Percentiles rank a stretch among this genome's conserved stretches.
Evolutionary conservation across 2,797 vertebrate genomes (phyloP).

Genomic region (Eulemur albifrons): DNA sequence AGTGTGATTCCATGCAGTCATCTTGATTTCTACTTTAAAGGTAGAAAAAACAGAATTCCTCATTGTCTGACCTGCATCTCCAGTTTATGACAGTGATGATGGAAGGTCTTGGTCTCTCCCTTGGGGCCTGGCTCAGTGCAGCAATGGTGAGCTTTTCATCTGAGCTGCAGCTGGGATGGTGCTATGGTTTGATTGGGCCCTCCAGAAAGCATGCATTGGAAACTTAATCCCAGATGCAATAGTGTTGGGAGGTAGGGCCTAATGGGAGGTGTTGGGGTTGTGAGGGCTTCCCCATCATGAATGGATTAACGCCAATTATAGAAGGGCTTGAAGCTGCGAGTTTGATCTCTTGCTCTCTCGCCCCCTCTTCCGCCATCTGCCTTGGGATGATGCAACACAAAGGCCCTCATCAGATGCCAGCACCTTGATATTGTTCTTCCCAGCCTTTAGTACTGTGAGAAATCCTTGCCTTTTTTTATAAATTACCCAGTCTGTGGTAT

Average conservation of each 20-base stretch:
- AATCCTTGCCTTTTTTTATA: neutral
- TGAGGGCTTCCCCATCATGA: neutral
- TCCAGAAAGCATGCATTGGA: neutral
- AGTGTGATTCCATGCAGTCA: neutral
- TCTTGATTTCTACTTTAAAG: constrained; percentile 9
- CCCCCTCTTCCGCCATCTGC: neutral
- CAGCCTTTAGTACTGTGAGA: neutral
- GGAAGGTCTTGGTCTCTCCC: neutral
- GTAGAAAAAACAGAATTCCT: neutral
- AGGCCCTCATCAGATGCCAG: neutral
- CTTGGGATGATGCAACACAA: neutral
- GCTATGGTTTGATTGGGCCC: neutral
- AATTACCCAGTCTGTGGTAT: neutral
- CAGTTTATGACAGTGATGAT: neutral
- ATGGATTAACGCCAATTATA: neutral
- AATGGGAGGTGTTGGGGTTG: neutral
- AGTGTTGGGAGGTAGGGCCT: neutral
- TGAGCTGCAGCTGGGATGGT: neutral
- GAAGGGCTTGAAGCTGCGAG: neutral
- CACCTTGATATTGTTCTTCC: neutral
- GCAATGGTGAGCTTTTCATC: neutral
- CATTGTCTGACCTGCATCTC: neutral
- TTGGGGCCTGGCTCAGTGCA: neutral
- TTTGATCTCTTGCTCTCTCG: neutral
- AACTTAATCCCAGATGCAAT: neutral